Evolutionary conservation across 1,140 invertebrate genomes (phyloP).

Genomic region (Chelonus insularis): DNA sequence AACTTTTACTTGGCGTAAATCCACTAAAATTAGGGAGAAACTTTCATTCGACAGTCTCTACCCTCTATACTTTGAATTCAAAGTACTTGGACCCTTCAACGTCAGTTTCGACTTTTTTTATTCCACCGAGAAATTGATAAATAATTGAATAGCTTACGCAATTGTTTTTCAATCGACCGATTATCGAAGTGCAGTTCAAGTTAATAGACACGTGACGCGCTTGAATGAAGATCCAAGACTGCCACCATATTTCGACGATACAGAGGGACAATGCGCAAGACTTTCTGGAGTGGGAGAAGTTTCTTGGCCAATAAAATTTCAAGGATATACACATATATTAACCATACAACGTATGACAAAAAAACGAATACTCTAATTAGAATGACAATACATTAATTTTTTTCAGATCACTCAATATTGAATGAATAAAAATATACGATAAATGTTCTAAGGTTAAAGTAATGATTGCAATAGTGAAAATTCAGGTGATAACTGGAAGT

Average conservation of each 20-base stretch:
- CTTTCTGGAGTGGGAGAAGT: neutral
- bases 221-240: slow-evolving; percentile 1
- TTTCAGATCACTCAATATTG: too few relatives aligned
- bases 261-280: neutral
- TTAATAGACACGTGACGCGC: neutral
- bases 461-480: too few relatives aligned
- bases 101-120: neutral
- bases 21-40: slow-evolving; percentile 10
- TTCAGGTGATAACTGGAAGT: too few relatives aligned
- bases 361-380: too few relatives aligned
- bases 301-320: neutral
- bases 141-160: neutral
- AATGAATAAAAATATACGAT: too few relatives aligned
- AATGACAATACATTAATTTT: too few relatives aligned
- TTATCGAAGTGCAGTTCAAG: neutral
- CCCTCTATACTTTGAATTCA: slow-evolving; percentile 6
- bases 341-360: too few relatives aligned
- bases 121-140: neutral
- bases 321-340: too few relatives aligned
- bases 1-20: slow-evolving; percentile 33
- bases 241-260: slow-evolving; percentile 5
- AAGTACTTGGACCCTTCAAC: neutral
- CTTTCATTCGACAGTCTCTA: neutral
- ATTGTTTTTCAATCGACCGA: neutral
- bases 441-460: too few relatives aligned